A percentile compares a stretch with the other conserved stretches of the same genome.
Evolutionary conservation across 2,113 vertebrate genomes (phyloP).

Genomic region (Oplegnathus fasciatus): DNA sequence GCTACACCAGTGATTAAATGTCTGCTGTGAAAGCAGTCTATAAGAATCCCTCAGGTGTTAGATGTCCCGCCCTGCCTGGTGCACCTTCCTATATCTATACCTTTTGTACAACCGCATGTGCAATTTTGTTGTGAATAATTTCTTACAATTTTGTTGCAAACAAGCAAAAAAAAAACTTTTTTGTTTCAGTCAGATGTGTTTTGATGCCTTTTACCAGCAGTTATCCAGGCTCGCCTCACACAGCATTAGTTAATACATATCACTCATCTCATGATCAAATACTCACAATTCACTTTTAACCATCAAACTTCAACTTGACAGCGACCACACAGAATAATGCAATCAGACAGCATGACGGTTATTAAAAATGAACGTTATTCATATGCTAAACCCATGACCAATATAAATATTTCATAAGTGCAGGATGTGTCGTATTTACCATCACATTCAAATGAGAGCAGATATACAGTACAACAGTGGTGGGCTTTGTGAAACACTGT

Average conservation of each 20-base stretch:
- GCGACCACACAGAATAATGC: slow-evolving; percentile 31
- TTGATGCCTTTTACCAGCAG: slow-evolving; percentile 3
- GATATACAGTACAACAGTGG: neutral
- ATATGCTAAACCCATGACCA: slow-evolving; percentile 38
- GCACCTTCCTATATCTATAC: neutral
- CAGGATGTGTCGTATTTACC: slow-evolving; percentile 4
- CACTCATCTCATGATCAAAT: slow-evolving; percentile 55
- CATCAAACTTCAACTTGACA: slow-evolving; percentile 36
- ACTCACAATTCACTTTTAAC: slow-evolving; percentile 61
- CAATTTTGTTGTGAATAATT: neutral
- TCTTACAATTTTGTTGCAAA: neutral
- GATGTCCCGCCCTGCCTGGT: neutral
- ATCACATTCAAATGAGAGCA: neutral
- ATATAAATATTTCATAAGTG: slow-evolving; percentile 45
- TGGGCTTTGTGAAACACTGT: slow-evolving; percentile 3
- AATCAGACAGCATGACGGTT: slow-evolving; percentile 22
- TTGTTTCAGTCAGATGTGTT: neutral
- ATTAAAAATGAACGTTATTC: slow-evolving; percentile 53
- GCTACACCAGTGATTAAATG: neutral
- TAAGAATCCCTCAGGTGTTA: neutral
- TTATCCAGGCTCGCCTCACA: slow-evolving; percentile 24
- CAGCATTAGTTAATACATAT: slow-evolving; percentile 25
- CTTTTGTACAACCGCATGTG: neutral
- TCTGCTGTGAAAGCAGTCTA: neutral
- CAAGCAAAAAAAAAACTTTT: neutral